Evolutionary conservation across 2,888 invertebrate species (phyloP).

Genomic region (Operophtera brumata): DNA sequence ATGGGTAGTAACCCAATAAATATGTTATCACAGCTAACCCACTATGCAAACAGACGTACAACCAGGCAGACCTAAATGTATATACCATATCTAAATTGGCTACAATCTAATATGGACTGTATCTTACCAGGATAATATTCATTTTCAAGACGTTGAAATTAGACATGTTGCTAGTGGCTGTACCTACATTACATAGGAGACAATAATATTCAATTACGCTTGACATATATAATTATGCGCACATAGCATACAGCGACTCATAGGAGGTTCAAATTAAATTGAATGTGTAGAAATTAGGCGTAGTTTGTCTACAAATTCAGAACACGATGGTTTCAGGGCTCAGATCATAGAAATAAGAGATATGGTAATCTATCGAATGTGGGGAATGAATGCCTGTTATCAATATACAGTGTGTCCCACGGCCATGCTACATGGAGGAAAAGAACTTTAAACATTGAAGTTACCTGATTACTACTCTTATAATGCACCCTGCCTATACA

Average conservation of each 20-base stretch:
- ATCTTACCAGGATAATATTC: not conserved
- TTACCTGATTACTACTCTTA: too few species aligned
- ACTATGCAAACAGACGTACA: not conserved
- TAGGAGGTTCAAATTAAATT: constrained; percentile 40
- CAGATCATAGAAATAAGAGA: not conserved
- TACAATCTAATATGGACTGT: not conserved
- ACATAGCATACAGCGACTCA: constrained; percentile 22
- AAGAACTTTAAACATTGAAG: too few species aligned
- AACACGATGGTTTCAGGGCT: not conserved
- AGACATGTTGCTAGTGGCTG: not conserved
- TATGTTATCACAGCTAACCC: constrained; percentile 17
- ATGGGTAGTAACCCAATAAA: constrained; percentile 12
- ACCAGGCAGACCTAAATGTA: not conserved
- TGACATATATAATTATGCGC: constrained; percentile 13
- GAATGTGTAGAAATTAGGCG: constrained; percentile 41
- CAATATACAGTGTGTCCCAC: too few species aligned
- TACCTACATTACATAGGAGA: constrained; percentile 6
- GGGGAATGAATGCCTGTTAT: too few species aligned
- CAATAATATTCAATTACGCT: constrained; percentile 25
- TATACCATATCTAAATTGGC: not conserved
- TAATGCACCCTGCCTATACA: too few species aligned
- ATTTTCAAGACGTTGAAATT: not conserved
- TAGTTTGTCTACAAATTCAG: constrained; percentile 7
- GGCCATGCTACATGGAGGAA: too few species aligned
- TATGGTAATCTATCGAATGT: not conserved